Evolutionary conservation across 1,140 invertebrate species (phyloP).

Genomic region (Drosophila subpulchrella): DNA sequence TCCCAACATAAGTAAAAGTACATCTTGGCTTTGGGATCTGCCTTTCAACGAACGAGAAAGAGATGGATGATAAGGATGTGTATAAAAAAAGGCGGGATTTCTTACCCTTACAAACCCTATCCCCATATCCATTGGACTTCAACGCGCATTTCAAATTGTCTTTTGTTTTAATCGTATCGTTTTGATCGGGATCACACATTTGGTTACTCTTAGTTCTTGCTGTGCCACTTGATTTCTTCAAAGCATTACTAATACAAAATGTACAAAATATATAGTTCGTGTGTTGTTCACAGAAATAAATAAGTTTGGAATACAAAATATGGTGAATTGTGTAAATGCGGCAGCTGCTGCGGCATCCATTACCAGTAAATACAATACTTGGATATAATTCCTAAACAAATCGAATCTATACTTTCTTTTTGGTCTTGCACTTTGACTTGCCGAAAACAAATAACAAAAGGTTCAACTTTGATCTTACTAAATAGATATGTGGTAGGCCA

Average conservation of each 20-base stretch:
- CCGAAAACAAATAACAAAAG: conserved; percentile 31
- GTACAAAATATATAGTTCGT: conserved; percentile 25
- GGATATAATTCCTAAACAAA: conserved; percentile 14
- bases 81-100: background rate
- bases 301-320: conserved; percentile 40
- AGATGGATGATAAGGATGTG: conserved; percentile 1
- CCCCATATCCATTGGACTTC: background rate
- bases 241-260: conserved; percentile 21
- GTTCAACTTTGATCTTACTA: conserved; percentile 24
- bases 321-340: background rate
- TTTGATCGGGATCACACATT: conserved; percentile 37
- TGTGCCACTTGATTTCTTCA: conserved; percentile 1
- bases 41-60: background rate
- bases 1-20: background rate
- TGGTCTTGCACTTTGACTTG: conserved; percentile 15
- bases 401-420: conserved; percentile 5
- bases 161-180: conserved; percentile 30
- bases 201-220: conserved; percentile 10
- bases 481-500: conserved; percentile 24
- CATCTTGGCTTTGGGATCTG: background rate
- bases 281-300: conserved; percentile 33
- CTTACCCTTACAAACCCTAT: background rate
- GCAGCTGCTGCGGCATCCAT: conserved; percentile 8
- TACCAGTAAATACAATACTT: conserved; percentile 30
- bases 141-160: conserved; percentile 4